Base-by-base conservation (phyloP, 2,888 invertebrate genomes). In the Nomada goodeniana region DNA sequence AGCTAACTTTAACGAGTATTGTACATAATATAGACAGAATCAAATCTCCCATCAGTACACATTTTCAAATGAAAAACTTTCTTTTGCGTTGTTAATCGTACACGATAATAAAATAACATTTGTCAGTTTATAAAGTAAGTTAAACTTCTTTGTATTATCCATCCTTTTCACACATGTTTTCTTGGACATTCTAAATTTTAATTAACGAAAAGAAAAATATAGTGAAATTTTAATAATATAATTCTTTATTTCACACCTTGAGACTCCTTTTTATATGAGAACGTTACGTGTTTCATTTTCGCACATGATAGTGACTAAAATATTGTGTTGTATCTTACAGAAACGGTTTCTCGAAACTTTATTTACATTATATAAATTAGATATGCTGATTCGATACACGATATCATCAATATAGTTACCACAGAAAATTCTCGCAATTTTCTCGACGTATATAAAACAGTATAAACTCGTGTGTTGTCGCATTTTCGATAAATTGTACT, bases 21-120 rank as follows among this genome's bases (percentile, higher is more conserved):
- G 85, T 86, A 85, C 75, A 86, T 87, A 86, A 85, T 59, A 74
- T 80, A 71, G 70, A n/a, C 68, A 60, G 29, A 20, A 61, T 15
- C 20, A 50, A 63, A 44, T 47, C 59, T 52, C 44, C 61, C 44
- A 29, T 57, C 60, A 0, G 52, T 61, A 80, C 55, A 71, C 26
- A 60, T 60, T 69, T 76, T 50, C 72, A 65, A 26, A 20, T 50
- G 50, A 5, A 69, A 47, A 26, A 82, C 47, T 47, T 23, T 57
- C 36, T 36, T 64, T 63, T 72, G 68, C 53, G 64, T 75, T 77
- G 68, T 64, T 83, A 65, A 78, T 77, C 57, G 9, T 74, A 82
- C 59, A 55, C 26, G 26, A 67, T 75, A 82, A 82, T 82, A 78
- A 78, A 82, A 59, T 47, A 61, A 67, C 60, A 82, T 50, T 68